Conservation (phyloP, 1,140 invertebrate species). For the Drosophila suzukii region DNA sequence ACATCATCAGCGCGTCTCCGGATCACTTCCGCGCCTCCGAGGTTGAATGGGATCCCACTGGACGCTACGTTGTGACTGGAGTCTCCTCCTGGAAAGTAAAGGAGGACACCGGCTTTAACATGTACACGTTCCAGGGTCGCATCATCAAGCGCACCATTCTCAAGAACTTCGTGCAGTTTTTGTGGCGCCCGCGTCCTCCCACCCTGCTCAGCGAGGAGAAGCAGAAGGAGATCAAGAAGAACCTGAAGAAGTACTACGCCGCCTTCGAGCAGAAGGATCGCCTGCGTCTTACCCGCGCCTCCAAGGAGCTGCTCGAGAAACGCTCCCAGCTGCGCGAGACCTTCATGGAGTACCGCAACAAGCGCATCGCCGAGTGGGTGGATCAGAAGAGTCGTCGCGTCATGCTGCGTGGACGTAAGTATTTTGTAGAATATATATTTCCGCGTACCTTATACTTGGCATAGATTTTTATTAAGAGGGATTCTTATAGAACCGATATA, state of each 20-base stretch:
- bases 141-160: slow-evolving; percentile 91
- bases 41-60: slow-evolving; percentile 99
- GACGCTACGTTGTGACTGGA: slow-evolving; percentile 97
- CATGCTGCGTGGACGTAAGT: slow-evolving; percentile 94
- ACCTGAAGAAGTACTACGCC: slow-evolving; percentile 98
- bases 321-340: slow-evolving; percentile 94
- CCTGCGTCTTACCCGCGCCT: slow-evolving; percentile 95
- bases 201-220: slow-evolving; percentile 92
- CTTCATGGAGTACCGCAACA: slow-evolving; percentile 92
- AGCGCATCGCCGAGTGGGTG: slow-evolving; percentile 90
- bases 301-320: slow-evolving; percentile 98
- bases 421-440: not conserved
- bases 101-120: slow-evolving; percentile 98
- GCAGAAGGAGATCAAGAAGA: slow-evolving; percentile 98
- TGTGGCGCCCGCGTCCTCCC: slow-evolving; percentile 97
- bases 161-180: slow-evolving; percentile 96
- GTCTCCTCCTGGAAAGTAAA: slow-evolving; percentile 98
- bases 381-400: slow-evolving; percentile 91
- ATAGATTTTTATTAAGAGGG: no score
- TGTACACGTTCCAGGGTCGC: slow-evolving; percentile 99
- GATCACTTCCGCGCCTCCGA: slow-evolving; percentile 97
- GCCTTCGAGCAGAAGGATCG: slow-evolving; percentile 99
- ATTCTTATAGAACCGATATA: no score
- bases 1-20: slow-evolving; percentile 95
- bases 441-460: no score